Evolutionary conservation across 2,797 vertebrate species (phyloP).

Genomic region (Rhynchonycteris naso): DNA sequence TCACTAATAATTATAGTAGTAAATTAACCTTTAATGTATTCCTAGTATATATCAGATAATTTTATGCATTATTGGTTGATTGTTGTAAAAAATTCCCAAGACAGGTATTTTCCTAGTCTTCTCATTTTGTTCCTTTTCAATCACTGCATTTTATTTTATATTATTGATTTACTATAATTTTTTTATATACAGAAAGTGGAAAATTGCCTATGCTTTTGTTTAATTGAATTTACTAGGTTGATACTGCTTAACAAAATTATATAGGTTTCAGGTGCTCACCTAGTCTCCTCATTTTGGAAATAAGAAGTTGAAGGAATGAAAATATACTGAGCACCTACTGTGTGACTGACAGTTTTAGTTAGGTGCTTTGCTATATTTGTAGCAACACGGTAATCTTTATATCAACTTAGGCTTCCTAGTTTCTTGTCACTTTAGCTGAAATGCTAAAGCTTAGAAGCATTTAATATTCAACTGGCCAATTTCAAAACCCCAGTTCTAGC

Average conservation of each 20-base stretch:
- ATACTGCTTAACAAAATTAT: no score
- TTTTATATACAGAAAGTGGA: background rate
- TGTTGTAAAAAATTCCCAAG: conserved; percentile 16
- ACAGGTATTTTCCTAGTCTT: background rate
- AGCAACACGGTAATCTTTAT: background rate
- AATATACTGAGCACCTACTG: background rate
- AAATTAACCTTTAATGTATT: conserved; percentile 9
- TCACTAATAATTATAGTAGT: conserved; percentile 38
- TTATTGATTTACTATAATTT: background rate
- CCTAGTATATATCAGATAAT: background rate
- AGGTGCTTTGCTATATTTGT: background rate
- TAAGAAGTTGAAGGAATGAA: background rate
- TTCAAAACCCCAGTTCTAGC: background rate
- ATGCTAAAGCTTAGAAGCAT: background rate
- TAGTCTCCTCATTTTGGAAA: conserved; percentile 20
- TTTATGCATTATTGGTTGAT: conserved; percentile 35
- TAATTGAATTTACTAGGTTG: background rate
- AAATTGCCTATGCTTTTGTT: background rate
- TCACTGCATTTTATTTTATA: background rate
- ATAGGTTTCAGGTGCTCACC: background rate
- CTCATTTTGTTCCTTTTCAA: background rate
- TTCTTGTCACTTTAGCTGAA: conserved; percentile 32
- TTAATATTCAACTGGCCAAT: background rate
- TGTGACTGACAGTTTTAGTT: background rate
- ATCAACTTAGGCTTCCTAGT: background rate